Conservation (phyloP, 2,113 vertebrate species). For the Petaurus breviceps region DNA sequence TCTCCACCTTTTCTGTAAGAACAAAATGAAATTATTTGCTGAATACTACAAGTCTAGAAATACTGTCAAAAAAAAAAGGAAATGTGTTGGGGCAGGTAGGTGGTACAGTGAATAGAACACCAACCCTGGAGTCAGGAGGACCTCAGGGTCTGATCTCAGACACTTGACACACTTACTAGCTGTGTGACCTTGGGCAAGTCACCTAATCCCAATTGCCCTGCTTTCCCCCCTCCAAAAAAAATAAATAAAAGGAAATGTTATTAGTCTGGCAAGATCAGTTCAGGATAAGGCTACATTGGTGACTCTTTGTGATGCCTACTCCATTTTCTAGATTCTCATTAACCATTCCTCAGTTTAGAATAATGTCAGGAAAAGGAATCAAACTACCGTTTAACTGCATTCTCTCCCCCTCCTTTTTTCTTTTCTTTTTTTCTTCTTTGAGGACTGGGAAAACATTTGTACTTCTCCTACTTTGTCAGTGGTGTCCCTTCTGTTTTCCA, state of each 20-base stretch:
- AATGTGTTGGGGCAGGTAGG: no score
- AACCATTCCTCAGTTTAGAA: not conserved
- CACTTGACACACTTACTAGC: no score
- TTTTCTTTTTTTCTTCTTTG: no score
- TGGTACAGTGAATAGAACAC: no score
- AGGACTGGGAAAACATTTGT: not conserved
- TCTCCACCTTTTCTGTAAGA: not conserved
- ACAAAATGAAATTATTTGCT: not conserved
- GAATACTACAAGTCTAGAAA: not conserved
- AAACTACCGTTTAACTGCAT: not conserved
- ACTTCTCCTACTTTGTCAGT: not conserved
- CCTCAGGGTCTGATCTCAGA: no score
- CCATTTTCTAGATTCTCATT: not conserved
- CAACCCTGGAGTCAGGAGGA: no score
- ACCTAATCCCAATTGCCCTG: no score
- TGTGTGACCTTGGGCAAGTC: no score
- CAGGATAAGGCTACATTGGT: not conserved
- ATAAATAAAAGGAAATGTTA: not conserved
- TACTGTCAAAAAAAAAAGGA: not conserved
- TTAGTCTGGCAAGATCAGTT: not conserved
- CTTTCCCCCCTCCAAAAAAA: no score
- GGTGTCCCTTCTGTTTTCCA: not conserved
- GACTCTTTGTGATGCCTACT: not conserved
- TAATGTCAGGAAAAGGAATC: not conserved
- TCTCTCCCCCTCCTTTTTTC: not conserved